phyloP scores from a whole-genome alignment of 2,888 invertebrate species.

The Lasioglossum vierecki region DNA sequence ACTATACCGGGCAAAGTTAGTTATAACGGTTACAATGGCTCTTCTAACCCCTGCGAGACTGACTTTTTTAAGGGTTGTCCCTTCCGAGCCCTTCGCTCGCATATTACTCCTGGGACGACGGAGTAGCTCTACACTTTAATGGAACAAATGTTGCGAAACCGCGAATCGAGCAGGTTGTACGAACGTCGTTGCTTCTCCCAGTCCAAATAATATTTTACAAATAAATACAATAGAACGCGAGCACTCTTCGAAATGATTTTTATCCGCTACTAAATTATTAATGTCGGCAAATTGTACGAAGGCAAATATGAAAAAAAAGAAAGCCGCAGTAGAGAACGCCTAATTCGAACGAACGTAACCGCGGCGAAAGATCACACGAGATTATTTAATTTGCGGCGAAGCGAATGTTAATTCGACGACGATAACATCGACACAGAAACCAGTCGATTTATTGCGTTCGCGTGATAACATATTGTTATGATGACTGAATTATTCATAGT shows the following conservation, averaged over 20 bases:
- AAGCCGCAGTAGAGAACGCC: too few species aligned
- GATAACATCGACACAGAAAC: conserved; percentile 10
- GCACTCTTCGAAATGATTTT: neutral
- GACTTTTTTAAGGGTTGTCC: conserved; percentile 74
- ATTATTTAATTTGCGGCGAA: conserved; percentile 16
- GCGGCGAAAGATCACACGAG: neutral
- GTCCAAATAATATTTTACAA: neutral
- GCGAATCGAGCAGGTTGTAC: conserved; percentile 36
- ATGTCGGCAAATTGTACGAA: neutral
- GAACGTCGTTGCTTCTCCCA: conserved; percentile 17
- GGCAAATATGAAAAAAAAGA: neutral
- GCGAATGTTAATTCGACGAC: neutral
- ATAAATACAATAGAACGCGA: too few species aligned
- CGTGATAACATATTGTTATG: conserved; percentile 16
- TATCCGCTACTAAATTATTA: neutral
- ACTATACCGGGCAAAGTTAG: conserved; percentile 46
- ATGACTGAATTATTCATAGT: conserved; percentile 50
- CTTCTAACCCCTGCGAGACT: conserved; percentile 58
- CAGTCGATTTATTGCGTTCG: conserved; percentile 32
- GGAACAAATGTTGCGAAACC: conserved; percentile 78
- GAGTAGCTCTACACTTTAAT: conserved; percentile 74
- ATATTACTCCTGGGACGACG: conserved; percentile 71
- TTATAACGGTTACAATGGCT: conserved; percentile 42
- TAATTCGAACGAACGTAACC: conserved; percentile 3
- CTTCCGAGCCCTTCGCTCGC: conserved; percentile 63